A percentile compares a stretch with the other conserved stretches of the same genome.
These are phyloP conservation scores for Spicauda simplicius DNA, from an alignment of 2,888 invertebrate species.

Conservation along the genomic window DNA sequence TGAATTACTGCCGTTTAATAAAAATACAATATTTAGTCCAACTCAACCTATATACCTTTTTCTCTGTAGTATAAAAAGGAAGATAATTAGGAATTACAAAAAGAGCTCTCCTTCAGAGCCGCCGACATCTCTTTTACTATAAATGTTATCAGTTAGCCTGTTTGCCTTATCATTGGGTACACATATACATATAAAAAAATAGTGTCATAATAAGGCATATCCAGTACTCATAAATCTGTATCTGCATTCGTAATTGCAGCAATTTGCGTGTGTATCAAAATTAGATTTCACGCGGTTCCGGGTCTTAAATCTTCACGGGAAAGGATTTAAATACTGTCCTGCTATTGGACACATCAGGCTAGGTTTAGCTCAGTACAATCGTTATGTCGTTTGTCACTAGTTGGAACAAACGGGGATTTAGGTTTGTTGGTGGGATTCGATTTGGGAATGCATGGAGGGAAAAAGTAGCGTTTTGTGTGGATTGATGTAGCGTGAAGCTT, in stretches of 20 bases:
- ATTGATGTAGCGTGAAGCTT: neutral
- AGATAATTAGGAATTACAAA: too few relatives aligned
- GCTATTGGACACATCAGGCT: constrained; percentile 31
- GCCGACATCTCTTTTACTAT: too few relatives aligned
- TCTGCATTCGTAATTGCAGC: constrained; percentile 61
- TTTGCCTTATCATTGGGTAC: too few relatives aligned
- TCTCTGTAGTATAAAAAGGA: too few relatives aligned
- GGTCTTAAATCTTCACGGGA: constrained; percentile 57
- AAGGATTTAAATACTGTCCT: constrained; percentile 61
- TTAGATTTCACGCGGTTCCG: constrained; percentile 73
- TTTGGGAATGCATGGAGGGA: constrained; percentile 10
- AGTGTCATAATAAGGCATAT: too few relatives aligned
- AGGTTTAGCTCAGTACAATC: constrained; percentile 35
- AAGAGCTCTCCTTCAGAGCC: too few relatives aligned
- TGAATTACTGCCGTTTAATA: too few relatives aligned
- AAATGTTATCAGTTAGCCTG: too few relatives aligned
- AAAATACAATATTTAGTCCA: too few relatives aligned
- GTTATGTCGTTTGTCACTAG: constrained; percentile 35
- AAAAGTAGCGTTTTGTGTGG: constrained; percentile 1
- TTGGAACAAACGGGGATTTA: constrained; percentile 28
- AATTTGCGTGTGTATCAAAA: constrained; percentile 73
- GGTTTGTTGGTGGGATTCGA: constrained; percentile 47
- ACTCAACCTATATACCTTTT: too few relatives aligned
- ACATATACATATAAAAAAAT: too few relatives aligned
- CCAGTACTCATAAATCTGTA: constrained; percentile 43